A percentile compares a stretch with the other conserved stretches of the same genome.
Conservation (phyloP, 1,140 invertebrate genomes). For the Zaprionus ornatus region DNA sequence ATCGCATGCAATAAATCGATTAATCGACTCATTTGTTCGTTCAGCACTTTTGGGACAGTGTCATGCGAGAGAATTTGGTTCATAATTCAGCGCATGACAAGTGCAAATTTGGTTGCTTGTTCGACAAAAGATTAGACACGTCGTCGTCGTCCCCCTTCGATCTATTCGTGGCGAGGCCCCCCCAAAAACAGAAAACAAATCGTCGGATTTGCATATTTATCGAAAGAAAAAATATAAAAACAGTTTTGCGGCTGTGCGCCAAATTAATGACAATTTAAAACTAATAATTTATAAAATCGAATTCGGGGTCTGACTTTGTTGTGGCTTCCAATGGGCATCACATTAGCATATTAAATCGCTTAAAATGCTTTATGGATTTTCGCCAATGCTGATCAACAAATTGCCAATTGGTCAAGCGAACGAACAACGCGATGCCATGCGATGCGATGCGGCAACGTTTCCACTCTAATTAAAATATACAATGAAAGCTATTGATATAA, state of each 20-base stretch:
- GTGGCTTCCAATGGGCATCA: not conserved
- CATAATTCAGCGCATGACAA: conserved; percentile 73
- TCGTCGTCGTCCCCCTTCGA: conserved; percentile 18
- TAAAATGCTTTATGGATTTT: conserved; percentile 75
- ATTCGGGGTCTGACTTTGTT: conserved; percentile 41
- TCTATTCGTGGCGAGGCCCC: too few species aligned
- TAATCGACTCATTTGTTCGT: not conserved
- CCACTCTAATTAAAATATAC: conserved; percentile 79
- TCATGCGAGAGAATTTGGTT: conserved; percentile 16
- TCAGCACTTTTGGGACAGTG: conserved; percentile 16
- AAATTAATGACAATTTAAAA: conserved; percentile 81
- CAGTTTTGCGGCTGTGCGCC: conserved; percentile 47
- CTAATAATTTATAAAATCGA: conserved; percentile 80
- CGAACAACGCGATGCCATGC: too few species aligned
- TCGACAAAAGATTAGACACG: conserved; percentile 78
- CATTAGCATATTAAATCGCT: conserved; percentile 53
- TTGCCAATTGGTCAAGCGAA: not conserved
- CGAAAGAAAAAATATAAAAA: conserved; percentile 18
- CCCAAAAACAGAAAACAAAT: conserved; percentile 67
- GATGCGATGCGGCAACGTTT: conserved; percentile 44
- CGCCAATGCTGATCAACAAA: conserved; percentile 36
- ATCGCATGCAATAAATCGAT: conserved; percentile 6
- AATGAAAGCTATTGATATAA: conserved; percentile 57
- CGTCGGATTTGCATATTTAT: conserved; percentile 69
- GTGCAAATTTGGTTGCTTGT: conserved; percentile 79